Conservation (phyloP, 2,888 invertebrate species). For the Globia sparganii region DNA sequence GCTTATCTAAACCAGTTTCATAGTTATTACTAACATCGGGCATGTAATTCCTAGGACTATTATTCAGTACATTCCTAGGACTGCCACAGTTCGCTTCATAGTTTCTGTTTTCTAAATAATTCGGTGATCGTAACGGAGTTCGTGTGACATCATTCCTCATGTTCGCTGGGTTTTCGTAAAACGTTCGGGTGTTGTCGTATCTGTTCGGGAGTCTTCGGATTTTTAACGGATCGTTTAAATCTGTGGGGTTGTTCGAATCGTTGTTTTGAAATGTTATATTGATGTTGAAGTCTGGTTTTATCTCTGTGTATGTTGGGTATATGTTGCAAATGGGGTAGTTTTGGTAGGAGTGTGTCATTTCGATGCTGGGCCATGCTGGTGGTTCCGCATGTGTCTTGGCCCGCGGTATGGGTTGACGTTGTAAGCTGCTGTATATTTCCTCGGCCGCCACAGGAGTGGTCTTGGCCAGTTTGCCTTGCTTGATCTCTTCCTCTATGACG, state of each 20-base stretch:
- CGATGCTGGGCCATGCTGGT: conserved; percentile 87
- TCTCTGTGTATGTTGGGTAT: conserved; percentile 86
- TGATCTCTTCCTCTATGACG: conserved; percentile 95
- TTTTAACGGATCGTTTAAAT: conserved; percentile 74
- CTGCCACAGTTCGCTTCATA: conserved; percentile 83
- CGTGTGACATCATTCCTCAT: conserved; percentile 75
- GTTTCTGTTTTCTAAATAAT: conserved; percentile 79
- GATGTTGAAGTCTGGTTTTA: conserved; percentile 82
- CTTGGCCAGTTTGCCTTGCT: conserved; percentile 94
- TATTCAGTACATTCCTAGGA: conserved; percentile 82
- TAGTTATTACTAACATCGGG: conserved; percentile 79
- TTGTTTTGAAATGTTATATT: conserved; percentile 74
- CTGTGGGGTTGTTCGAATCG: conserved; percentile 66
- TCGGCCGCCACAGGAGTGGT: conserved; percentile 89
- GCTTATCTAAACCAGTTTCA: conserved; percentile 73
- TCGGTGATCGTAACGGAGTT: conserved; percentile 79
- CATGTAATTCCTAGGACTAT: conserved; percentile 83
- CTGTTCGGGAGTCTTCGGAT: conserved; percentile 74
- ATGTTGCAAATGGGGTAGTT: conserved; percentile 86
- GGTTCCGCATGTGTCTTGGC: conserved; percentile 92
- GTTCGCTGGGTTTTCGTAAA: conserved; percentile 84
- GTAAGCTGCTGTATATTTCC: conserved; percentile 89
- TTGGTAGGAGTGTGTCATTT: conserved; percentile 86
- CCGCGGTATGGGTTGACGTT: conserved; percentile 92
- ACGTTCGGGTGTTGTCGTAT: conserved; percentile 80